Conservation (phyloP, 2,888 invertebrate species). For the Notocelia uddmanniana region DNA sequence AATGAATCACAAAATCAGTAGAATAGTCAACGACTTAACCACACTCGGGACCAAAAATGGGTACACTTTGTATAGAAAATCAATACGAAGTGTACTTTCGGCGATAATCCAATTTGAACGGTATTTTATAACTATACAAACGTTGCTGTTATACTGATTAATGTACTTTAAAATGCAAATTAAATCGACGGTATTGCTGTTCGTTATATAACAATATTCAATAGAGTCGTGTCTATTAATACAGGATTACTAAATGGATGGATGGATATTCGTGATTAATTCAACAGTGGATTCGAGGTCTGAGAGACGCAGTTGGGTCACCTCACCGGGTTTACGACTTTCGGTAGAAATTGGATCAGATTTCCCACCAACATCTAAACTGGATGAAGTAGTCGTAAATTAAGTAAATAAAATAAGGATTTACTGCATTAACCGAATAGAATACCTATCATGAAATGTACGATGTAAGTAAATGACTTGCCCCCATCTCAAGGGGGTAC, state of each 20-base stretch:
- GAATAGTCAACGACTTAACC: neutral
- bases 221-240: neutral
- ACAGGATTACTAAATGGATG: slow-evolving; percentile 5
- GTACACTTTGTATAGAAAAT: no score
- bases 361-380: slow-evolving; percentile 36
- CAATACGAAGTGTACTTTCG: no score
- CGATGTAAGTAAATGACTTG: neutral
- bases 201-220: neutral
- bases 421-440: slow-evolving; percentile 18
- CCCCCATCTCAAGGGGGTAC: neutral
- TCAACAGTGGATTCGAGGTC: neutral
- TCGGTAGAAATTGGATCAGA: slow-evolving; percentile 42
- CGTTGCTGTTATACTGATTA: no score
- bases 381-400: slow-evolving; percentile 42
- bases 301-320: slow-evolving; percentile 19
- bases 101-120: no score
- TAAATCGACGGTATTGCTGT: neutral
- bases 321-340: slow-evolving; percentile 44
- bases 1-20: neutral
- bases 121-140: no score
- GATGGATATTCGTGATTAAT: slow-evolving; percentile 16
- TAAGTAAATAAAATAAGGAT: slow-evolving; percentile 37
- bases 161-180: neutral
- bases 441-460: neutral
- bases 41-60: no score